Evolutionary conservation across 37 sponge, comb jelly and placozoan species (phyloP).

Genomic region (Halichondria panicea): DNA sequence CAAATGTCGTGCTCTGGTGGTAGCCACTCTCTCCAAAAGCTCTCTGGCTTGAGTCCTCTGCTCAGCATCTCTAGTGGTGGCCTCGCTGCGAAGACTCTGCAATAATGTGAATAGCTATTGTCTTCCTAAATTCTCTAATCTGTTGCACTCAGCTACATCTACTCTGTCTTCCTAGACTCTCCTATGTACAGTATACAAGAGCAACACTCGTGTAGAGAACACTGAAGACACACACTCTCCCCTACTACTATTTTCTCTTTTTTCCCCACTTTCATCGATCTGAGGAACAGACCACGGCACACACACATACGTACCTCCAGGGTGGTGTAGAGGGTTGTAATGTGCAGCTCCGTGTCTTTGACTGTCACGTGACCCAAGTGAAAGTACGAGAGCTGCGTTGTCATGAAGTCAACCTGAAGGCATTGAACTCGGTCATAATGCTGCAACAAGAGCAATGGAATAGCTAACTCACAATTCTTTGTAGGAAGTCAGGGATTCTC

Average conservation of each 20-base stretch:
- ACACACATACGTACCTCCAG: slow-evolving; percentile 53
- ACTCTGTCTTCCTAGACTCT: neutral
- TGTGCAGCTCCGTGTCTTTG: slow-evolving; percentile 58
- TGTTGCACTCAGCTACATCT: too few species aligned
- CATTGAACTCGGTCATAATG: too few species aligned
- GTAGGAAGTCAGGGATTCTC: slow-evolving; percentile 65
- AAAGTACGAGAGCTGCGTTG: slow-evolving; percentile 70
- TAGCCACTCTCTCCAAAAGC: slow-evolving; percentile 33
- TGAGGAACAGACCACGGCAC: too few species aligned
- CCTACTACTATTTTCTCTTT: too few species aligned
- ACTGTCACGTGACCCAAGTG: slow-evolving; percentile 73
- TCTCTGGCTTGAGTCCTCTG: slow-evolving; percentile 4
- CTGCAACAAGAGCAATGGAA: neutral
- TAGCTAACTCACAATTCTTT: slow-evolving; percentile 51
- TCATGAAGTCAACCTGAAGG: slow-evolving; percentile 70
- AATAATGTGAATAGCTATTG: neutral
- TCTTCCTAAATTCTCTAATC: neutral
- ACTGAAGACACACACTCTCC: too few species aligned
- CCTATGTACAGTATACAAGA: neutral
- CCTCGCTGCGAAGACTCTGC: slow-evolving; percentile 11
- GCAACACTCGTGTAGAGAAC: too few species aligned
- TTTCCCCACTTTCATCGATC: too few species aligned
- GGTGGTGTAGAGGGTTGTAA: slow-evolving; percentile 30
- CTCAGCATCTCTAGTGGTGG: slow-evolving; percentile 4
- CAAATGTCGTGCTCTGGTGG: slow-evolving; percentile 37